Base-by-base conservation (phyloP, 2,113 vertebrate species). In the Fregetta grallaria region DNA sequence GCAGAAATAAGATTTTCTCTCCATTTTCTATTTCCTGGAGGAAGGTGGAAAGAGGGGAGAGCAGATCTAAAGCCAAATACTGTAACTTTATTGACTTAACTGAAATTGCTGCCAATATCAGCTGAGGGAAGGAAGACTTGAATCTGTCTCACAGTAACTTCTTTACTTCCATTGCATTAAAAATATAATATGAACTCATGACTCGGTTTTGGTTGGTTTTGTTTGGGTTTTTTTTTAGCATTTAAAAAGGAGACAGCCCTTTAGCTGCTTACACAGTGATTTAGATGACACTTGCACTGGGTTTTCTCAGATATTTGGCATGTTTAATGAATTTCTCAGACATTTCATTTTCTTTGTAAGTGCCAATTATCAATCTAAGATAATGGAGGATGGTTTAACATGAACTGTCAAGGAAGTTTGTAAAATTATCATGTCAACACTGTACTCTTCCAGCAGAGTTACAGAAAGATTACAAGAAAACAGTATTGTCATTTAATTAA, bases 361-460 rank as follows among this genome's bases (percentile, higher is more conserved):
- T 95, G 87, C 83, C 93, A 97, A 90, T 98, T 98, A 97, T 88
- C 97, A 95, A 47, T 95, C 93, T 73, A 42, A 92, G 86, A 63
- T 95, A 97, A 96, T 94, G 84, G 95, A 97, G 45, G 79, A 75
- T 93, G 92, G 90, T 96, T 93, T 96, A 97, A 97, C 91, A 32
- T 95, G 92, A 97, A 97, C 95, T 97, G 94, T 97, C 96, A 97
- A 94, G 86, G 92, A 98, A 97, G 94, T 97, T 98, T 96, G 96
- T 97, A 95, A 97, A 98, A 98, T 98, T 96, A 97, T 86, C 88
- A 1, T 94, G 96, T 97, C 97, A 97, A 95, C 86, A 82, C 90
- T 94, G 66, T 95, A 81, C 87, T 94, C 94, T 97, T 97, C 95
- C 92, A 97, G 91, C 84, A 94, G 67, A 94, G 81, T 91, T 96